Evolutionary conservation across 2,113 vertebrate genomes (phyloP).

Genomic region (Oreochromis tanganicae): DNA sequence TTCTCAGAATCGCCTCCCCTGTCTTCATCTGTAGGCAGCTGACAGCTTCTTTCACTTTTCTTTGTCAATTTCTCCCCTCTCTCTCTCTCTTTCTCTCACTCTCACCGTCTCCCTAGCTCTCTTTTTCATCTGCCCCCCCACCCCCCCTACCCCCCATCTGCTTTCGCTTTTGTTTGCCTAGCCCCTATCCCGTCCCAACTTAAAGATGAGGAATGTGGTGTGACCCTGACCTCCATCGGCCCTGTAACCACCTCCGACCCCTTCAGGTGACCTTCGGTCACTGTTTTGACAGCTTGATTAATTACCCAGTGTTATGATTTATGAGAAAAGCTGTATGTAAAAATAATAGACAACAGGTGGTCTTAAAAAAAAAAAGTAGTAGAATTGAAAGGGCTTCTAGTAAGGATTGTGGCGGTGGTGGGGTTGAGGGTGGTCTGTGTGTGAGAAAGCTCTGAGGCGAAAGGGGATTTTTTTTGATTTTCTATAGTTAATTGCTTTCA

Average conservation of each 20-base stretch:
- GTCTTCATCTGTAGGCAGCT: slow-evolving; percentile 89
- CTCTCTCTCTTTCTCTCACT: slow-evolving; percentile 58
- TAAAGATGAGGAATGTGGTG: slow-evolving; percentile 99
- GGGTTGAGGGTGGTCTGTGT: slow-evolving; percentile 1
- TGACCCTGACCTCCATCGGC: slow-evolving; percentile 99
- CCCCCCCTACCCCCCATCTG: slow-evolving; percentile 83
- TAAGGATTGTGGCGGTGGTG: slow-evolving; percentile 28
- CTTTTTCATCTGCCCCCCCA: slow-evolving; percentile 77
- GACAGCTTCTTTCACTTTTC: slow-evolving; percentile 96
- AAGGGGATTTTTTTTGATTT: slow-evolving; percentile 65
- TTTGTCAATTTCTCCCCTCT: slow-evolving; percentile 84
- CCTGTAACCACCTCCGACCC: slow-evolving; percentile 93
- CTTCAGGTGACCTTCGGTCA: slow-evolving; percentile 87
- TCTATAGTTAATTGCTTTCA: slow-evolving; percentile 78
- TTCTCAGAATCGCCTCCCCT: slow-evolving; percentile 71
- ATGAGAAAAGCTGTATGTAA: slow-evolving; percentile 99
- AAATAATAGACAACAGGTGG: slow-evolving; percentile 99
- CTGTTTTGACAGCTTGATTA: slow-evolving; percentile 99
- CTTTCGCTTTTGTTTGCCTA: slow-evolving; percentile 99
- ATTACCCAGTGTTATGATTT: slow-evolving; percentile 99
- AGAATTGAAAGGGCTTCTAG: slow-evolving; percentile 63
- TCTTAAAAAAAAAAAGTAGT: slow-evolving; percentile 89
- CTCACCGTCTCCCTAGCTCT: slow-evolving; percentile 67
- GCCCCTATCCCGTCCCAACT: slow-evolving; percentile 98
- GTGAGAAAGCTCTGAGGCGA: slow-evolving; percentile 5